Evolutionary conservation across 2,113 vertebrate genomes (phyloP).

Genomic region (Heterochromis multidens): DNA sequence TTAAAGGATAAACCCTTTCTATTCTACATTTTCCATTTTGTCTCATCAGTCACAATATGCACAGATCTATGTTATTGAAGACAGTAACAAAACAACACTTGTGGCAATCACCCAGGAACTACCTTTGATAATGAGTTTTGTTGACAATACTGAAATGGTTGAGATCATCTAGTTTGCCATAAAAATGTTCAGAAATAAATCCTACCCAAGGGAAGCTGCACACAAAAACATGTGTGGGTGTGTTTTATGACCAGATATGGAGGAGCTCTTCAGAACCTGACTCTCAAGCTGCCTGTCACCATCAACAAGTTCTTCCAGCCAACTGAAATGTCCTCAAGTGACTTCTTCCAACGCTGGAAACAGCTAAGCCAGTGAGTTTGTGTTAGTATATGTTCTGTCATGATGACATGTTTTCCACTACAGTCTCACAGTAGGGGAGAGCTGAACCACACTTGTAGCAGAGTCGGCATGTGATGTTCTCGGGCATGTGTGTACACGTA

Average conservation of each 20-base stretch:
- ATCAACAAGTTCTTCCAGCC: conserved; percentile 96
- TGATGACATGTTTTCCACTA: too few species aligned
- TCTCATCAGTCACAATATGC: neutral
- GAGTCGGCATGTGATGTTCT: neutral
- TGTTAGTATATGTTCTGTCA: neutral
- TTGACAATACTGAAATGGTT: neutral
- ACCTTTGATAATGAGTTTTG: too few species aligned
- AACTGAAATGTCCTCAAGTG: conserved; percentile 88
- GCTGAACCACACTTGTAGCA: too few species aligned
- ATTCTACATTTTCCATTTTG: neutral
- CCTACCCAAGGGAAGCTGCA: neutral
- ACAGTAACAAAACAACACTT: neutral
- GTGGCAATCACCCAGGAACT: neutral
- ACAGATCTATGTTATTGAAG: too few species aligned
- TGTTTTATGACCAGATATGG: conserved; percentile 78
- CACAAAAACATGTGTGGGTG: neutral
- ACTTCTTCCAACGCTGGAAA: conserved; percentile 96
- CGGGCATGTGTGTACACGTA: neutral
- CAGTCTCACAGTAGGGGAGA: neutral
- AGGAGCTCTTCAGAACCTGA: conserved; percentile 85
- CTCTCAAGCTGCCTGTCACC: conserved; percentile 87
- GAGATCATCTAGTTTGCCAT: neutral
- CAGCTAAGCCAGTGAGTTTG: conserved; percentile 86
- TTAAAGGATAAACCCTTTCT: neutral
- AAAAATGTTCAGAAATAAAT: neutral